A percentile compares a stretch with the other conserved stretches of the same genome.
Evolutionary conservation across 2,888 invertebrate species (phyloP).

Genomic region (Vesta saturnalis): DNA sequence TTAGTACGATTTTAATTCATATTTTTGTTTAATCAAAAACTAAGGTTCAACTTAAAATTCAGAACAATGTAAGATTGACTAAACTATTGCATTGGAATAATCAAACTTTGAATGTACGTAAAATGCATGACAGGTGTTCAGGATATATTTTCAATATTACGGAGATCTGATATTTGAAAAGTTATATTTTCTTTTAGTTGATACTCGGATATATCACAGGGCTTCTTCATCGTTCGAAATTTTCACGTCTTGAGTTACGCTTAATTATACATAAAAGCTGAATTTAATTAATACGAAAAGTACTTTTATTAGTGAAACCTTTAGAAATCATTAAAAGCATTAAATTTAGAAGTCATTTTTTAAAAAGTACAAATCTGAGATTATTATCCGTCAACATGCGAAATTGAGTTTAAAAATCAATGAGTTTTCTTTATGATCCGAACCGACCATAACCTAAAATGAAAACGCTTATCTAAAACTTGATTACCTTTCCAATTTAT

Average conservation of each 20-base stretch:
- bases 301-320: constrained; percentile 1
- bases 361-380: constrained; percentile 20
- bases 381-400: constrained; percentile 19
- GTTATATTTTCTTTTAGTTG: not conserved
- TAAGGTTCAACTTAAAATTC: too few relatives aligned
- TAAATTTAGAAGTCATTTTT: constrained; percentile 11
- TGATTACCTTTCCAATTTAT: constrained; percentile 26
- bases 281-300: not conserved
- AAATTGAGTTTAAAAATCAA: constrained; percentile 26
- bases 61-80: not conserved
- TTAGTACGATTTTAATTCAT: too few relatives aligned
- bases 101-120: not conserved
- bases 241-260: not conserved
- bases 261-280: not conserved
- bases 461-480: constrained; percentile 24
- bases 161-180: not conserved
- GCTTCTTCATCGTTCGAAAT: not conserved
- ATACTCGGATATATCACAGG: not conserved
- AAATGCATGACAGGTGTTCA: not conserved
- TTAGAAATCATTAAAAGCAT: constrained; percentile 4
- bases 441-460: constrained; percentile 24
- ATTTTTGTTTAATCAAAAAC: too few relatives aligned
- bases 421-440: constrained; percentile 27
- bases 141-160: not conserved
- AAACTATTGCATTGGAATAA: not conserved